phyloP scores from a whole-genome alignment of 2,797 vertebrate species.

The Falco peregrinus region DNA sequence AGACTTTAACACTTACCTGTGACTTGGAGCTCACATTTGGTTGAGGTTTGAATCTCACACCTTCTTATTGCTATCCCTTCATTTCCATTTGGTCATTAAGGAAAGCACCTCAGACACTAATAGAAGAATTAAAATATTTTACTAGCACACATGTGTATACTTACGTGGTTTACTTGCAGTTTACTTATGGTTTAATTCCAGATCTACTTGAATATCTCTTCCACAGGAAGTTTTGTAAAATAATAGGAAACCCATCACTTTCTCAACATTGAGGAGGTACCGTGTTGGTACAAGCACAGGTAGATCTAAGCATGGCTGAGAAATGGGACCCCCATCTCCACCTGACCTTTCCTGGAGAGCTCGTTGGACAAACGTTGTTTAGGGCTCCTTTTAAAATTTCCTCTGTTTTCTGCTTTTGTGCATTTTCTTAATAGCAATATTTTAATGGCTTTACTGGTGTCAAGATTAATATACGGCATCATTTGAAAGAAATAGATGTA shows the following conservation, averaged over 20 bases:
- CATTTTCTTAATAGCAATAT: background rate
- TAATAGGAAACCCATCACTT: background rate
- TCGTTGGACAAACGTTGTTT: background rate
- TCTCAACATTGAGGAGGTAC: background rate
- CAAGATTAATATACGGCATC: background rate
- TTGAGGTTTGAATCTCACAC: background rate
- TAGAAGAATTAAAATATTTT: background rate
- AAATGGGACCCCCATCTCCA: background rate
- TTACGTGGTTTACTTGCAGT: background rate
- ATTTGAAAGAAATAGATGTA: background rate
- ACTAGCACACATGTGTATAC: too few relatives aligned
- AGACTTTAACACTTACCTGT: background rate
- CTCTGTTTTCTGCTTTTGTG: background rate
- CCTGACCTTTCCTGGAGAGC: background rate
- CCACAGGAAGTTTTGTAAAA: background rate
- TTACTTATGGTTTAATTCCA: background rate
- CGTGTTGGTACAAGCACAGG: background rate
- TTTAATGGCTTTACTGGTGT: background rate
- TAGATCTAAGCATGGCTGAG: background rate
- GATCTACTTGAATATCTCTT: background rate
- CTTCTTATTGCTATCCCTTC: background rate
- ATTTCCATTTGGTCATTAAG: background rate
- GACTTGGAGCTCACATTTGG: background rate
- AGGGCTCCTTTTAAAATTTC: background rate
- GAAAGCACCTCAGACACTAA: background rate